Conservation (phyloP, 53 echinoderm and acorn worm genomes). For the Hippasteria phrygiana region DNA sequence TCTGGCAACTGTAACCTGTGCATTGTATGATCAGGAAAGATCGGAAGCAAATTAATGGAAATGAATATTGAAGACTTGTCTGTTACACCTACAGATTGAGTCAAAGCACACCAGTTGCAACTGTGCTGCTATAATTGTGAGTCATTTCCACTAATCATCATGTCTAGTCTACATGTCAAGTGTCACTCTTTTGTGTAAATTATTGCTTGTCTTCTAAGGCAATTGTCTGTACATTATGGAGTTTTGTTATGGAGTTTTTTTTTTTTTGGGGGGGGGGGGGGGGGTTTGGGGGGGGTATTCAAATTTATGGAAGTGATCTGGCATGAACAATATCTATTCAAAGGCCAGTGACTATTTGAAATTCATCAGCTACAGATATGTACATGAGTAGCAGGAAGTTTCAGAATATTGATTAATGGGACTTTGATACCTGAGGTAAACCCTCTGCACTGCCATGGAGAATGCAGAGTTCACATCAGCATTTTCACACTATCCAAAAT, state of each 20-base stretch:
- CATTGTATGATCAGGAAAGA: too few relatives aligned
- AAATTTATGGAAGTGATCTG: slow-evolving; percentile 37
- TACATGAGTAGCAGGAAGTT: neutral
- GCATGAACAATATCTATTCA: slow-evolving; percentile 2
- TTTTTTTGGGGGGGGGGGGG: too few relatives aligned
- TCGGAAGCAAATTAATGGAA: too few relatives aligned
- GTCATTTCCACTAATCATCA: neutral
- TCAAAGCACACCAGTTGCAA: neutral
- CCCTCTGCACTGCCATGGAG: too few relatives aligned
- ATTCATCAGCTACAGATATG: neutral
- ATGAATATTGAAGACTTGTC: too few relatives aligned
- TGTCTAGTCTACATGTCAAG: neutral
- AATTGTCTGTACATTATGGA: neutral
- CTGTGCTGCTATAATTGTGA: neutral
- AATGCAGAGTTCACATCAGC: too few relatives aligned
- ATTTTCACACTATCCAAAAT: too few relatives aligned
- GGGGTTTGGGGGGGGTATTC: neutral
- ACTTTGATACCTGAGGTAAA: neutral
- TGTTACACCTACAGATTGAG: slow-evolving; percentile 1
- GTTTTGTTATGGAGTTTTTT: too few relatives aligned
- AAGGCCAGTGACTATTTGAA: neutral
- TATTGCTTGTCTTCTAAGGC: neutral
- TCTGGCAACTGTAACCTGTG: too few relatives aligned
- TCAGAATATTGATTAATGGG: neutral
- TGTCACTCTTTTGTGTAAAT: neutral